A percentile compares a stretch with the other conserved stretches of the same genome.
These are phyloP conservation scores for Melanogrammus aeglefinus DNA, from an alignment of 2,797 vertebrate species.

Conservation along the genomic window DNA sequence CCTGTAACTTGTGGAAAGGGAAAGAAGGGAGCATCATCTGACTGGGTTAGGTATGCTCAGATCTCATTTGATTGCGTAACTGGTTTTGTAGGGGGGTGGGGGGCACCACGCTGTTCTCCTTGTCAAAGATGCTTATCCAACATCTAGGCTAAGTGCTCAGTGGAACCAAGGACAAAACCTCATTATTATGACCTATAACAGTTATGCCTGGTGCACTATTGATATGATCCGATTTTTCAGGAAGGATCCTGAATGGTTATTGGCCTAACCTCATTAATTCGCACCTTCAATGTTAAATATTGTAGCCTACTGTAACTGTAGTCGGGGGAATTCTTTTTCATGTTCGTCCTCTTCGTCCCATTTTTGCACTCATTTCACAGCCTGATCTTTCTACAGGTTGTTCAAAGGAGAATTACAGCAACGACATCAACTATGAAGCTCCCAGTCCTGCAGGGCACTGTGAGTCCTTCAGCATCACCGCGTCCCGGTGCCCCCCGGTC, in stretches of 20 bases:
- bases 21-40: background rate
- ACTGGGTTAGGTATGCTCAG: background rate
- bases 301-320: background rate
- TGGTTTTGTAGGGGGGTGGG: background rate
- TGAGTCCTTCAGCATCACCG: slow-evolving; percentile 4
- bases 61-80: background rate
- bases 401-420: background rate
- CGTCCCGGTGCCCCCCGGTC: slow-evolving; percentile 14
- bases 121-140: background rate
- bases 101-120: background rate
- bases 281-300: background rate
- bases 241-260: background rate
- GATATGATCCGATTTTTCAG: background rate
- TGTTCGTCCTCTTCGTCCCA: background rate
- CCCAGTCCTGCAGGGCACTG: background rate
- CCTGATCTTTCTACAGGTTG: slow-evolving; percentile 5
- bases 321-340: background rate
- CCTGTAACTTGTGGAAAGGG: background rate
- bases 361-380: background rate
- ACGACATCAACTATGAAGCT: background rate
- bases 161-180: background rate
- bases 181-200: background rate
- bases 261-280: background rate
- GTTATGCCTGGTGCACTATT: background rate
- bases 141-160: background rate